A percentile compares a stretch with the other conserved stretches of the same genome.
Evolutionary conservation across 1,140 invertebrate species (phyloP).

Genomic region (Aleiodes sp.): DNA sequence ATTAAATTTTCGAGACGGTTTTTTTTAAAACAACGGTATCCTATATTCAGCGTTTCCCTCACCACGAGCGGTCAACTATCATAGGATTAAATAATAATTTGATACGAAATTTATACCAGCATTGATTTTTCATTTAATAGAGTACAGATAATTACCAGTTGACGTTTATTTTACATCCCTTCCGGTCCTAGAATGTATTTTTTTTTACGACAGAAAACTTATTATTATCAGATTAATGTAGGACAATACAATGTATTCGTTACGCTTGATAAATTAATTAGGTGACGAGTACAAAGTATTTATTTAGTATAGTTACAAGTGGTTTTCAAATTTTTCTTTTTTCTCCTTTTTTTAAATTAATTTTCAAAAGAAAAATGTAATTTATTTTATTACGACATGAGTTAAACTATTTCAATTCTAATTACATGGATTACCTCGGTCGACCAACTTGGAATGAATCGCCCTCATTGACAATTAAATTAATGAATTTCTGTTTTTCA

Average conservation of each 20-base stretch:
- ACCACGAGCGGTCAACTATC: too few relatives aligned
- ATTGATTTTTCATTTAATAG: constrained; percentile 3
- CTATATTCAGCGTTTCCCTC: too few relatives aligned
- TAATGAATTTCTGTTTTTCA: not conserved
- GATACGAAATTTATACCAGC: too few relatives aligned
- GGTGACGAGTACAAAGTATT: constrained; percentile 1
- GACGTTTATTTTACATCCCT: not conserved
- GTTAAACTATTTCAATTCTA: not conserved
- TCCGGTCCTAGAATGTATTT: not conserved
- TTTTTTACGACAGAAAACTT: not conserved
- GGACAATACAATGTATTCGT: not conserved
- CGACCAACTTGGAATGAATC: not conserved
- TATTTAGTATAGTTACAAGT: not conserved
- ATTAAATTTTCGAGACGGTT: too few relatives aligned
- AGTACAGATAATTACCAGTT: constrained; percentile 4
- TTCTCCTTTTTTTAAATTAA: not conserved
- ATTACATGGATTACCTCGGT: not conserved
- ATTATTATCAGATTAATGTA: not conserved
- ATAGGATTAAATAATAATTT: too few relatives aligned
- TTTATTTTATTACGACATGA: not conserved
- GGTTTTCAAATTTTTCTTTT: not conserved
- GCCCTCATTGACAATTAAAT: not conserved
- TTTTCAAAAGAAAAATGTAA: not conserved
- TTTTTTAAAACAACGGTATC: too few relatives aligned
- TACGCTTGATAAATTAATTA: not conserved